Base-by-base conservation (phyloP, 2,113 vertebrate species). In the Lampris incognitus region DNA sequence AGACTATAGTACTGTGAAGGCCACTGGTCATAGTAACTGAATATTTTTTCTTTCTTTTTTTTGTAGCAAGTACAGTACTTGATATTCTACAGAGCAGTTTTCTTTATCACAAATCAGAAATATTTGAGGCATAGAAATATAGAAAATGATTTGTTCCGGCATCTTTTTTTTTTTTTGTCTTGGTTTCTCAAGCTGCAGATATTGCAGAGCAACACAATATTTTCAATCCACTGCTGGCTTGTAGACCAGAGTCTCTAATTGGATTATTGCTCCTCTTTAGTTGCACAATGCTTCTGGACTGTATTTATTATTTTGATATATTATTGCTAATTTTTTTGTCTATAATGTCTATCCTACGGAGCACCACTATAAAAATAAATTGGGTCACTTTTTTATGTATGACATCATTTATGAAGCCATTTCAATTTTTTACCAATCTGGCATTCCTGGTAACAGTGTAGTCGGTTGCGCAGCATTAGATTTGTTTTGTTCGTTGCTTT, bases 271-370 rank as follows among this genome's bases (percentile, higher is more conserved):
- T 66, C 48, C 39, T 64, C 58, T 81, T 67, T 13, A 67, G 68
- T 82, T 80, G 70, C 37, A 61, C n/a, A 63, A 40, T 13, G 37
- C 79, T 79, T 51, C 51, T 74, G 63, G 49, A 74, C 7, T 49
- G 67, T 88, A 81, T 87, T 84, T 80, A 80, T 87, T 78, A 50
- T 88, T 85, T 24, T 69, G 11, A 75, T 55, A 39, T 78, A 66
- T 76, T 71, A 71, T 61, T 42, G 60, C 68, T 72, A 24, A 72
- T 65, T 61, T 50, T 61, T 40, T 9, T 49, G 24, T 24, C 24
- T 24, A 46, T 39, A 39, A 38, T 78, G 61, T 71, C 58, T 62
- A 55, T 73, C 41, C 67, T 49, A 52, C 37, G 65, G 60, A 87
- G 59, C 74, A 74, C 74, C 73, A 74, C 75, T 82, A 56, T 85